Conservation (phyloP, 1,140 invertebrate genomes). For the Drosophila tsacasi region DNA sequence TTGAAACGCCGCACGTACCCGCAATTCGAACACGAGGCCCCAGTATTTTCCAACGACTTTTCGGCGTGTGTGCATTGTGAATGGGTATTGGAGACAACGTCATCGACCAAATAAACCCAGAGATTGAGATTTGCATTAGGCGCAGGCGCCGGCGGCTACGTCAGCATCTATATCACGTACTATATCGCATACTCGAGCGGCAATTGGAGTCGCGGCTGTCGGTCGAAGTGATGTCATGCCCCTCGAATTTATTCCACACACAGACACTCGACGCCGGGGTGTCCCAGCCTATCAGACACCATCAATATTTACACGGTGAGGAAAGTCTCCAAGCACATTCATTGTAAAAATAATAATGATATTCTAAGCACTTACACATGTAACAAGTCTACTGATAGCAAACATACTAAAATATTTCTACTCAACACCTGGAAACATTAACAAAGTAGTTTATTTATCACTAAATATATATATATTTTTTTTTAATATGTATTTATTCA, state of each 20-base stretch:
- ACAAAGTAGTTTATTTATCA: neutral
- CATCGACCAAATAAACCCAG: conserved; percentile 66
- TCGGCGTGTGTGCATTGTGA: conserved; percentile 46
- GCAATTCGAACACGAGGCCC: conserved; percentile 8
- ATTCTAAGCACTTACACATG: too few relatives aligned
- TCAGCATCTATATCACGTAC: conserved; percentile 62
- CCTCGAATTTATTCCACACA: conserved; percentile 64
- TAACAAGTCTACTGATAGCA: neutral
- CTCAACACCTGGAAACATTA: neutral
- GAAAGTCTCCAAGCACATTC: neutral
- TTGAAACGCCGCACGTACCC: conserved; percentile 63
- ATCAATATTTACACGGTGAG: conserved; percentile 4
- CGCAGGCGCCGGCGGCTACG: conserved; percentile 74
- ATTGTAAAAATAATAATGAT: neutral
- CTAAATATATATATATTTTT: neutral
- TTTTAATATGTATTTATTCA: neutral
- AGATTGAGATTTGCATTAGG: conserved; percentile 54
- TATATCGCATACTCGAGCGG: conserved; percentile 22
- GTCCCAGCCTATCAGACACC: conserved; percentile 47
- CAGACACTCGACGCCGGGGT: conserved; percentile 22
- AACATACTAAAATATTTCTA: neutral
- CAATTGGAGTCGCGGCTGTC: conserved; percentile 51
- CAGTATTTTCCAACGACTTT: conserved; percentile 27
- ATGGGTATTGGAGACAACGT: conserved; percentile 41
- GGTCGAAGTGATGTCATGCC: conserved; percentile 75